Percentiles rank a stretch among this genome's conserved stretches.
phyloP scores from a whole-genome alignment of 1,140 invertebrate species.

The Chrysoperla carnea region DNA sequence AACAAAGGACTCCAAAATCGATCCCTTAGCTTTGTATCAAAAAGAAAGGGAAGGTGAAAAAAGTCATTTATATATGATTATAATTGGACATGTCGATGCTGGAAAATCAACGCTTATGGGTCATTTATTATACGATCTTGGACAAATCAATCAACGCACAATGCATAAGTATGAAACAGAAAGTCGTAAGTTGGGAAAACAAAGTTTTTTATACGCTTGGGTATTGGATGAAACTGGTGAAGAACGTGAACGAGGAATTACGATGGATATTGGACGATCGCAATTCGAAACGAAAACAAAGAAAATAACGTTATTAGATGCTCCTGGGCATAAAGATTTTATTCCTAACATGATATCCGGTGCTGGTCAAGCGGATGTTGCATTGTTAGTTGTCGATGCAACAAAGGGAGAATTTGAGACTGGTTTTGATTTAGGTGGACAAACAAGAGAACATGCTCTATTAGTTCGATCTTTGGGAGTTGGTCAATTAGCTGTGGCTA shows the following conservation, averaged over 20 bases:
- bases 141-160: slow-evolving; percentile 73
- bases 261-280: slow-evolving; percentile 92
- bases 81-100: slow-evolving; percentile 97
- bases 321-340: slow-evolving; percentile 96
- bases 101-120: slow-evolving; percentile 98
- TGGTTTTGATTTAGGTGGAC: slow-evolving; percentile 92
- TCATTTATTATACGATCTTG: slow-evolving; percentile 76
- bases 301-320: slow-evolving; percentile 74
- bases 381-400: slow-evolving; percentile 89
- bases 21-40: slow-evolving; percentile 40
- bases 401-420: slow-evolving; percentile 96
- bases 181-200: slow-evolving; percentile 93
- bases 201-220: slow-evolving; percentile 98
- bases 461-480: slow-evolving; percentile 84
- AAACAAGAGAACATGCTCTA: slow-evolving; percentile 93
- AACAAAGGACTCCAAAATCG: slow-evolving; percentile 32
- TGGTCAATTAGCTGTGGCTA: slow-evolving; percentile 64
- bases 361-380: slow-evolving; percentile 92
- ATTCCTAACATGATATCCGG: slow-evolving; percentile 99
- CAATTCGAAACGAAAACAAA: slow-evolving; percentile 85
- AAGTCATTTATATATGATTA: slow-evolving; percentile 81
- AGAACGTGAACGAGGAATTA: slow-evolving; percentile 78
- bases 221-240: slow-evolving; percentile 98
- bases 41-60: slow-evolving; percentile 60
- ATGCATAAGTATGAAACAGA: slow-evolving; percentile 98